Evolutionary conservation across 1,140 invertebrate species (phyloP), one percentile per base, ranked within the genome.

Genomic region (Drosophila setifemur): DNA sequence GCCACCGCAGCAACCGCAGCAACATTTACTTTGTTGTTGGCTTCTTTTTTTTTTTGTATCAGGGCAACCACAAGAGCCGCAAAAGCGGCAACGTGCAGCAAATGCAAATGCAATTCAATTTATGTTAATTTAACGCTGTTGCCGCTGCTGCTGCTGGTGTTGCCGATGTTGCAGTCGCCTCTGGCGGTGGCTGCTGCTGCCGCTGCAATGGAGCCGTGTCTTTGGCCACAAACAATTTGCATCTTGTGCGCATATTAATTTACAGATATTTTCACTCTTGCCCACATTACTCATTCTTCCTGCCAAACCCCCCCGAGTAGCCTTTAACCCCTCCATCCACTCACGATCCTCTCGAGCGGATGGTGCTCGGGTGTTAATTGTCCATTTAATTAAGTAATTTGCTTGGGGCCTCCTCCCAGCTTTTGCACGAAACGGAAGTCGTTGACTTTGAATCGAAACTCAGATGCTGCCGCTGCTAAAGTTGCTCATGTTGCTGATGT

Each of bases 21-120:
- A 53, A 58, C 47, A 53, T 69, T 69, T 58, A 70, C 66, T 60
- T 37, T 37, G 14, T 12, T 35, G 3, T 11, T n/a, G 2, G 6
- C 14, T 35, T 35, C n/a, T 31, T 31, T 31, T 31, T 14, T 35
- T 35, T 37, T 37, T 37, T 37, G 14, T 18, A 37, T 1, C 21
- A 50, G 35, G 47, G 45, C 55, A 42, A 44, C 47, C 57, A 37
- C 57, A 60, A 33, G 63, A 79, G 47, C 78, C 61, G 73, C 75
- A 70, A 61, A 53, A 73, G 52, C 60, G 49, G 61, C 76, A 78
- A 85, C 70, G 69, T 73, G 73, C 70, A 69, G 60, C 79, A 83
- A 83, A 85, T 73, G 83, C 83, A 89, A 89, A 89, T 89, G 88
- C 88, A 89, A 89, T 89, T 89, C 88, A 89, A 89, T 89, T 89